A percentile compares a stretch with the other conserved stretches of the same genome.
phyloP scores from a whole-genome alignment of 2,113 vertebrate genomes.

The Hippocampus abdominalis region DNA sequence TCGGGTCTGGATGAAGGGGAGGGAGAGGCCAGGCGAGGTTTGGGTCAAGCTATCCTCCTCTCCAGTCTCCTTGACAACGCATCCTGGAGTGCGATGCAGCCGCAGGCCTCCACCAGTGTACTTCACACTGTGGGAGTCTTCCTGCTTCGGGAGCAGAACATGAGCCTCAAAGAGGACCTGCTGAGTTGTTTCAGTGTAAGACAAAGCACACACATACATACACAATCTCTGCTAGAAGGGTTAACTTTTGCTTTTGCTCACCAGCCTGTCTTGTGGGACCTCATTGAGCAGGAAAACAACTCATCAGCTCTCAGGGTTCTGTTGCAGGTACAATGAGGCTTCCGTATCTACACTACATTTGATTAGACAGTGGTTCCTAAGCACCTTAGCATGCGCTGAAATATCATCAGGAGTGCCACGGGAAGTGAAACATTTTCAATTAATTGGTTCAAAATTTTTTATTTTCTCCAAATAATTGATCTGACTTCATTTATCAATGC shows the following conservation, averaged over 20 bases:
- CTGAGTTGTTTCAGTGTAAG: conserved; percentile 87
- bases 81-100: conserved; percentile 77
- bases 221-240: neutral
- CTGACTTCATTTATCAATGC: neutral
- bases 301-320: conserved; percentile 76
- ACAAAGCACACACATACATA: conserved; percentile 9
- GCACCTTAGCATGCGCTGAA: neutral
- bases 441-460: neutral
- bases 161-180: conserved; percentile 75
- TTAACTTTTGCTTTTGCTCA: conserved; percentile 23
- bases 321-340: conserved; percentile 71
- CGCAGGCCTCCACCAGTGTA: conserved; percentile 74
- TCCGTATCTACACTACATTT: neutral
- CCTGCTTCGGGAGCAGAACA: conserved; percentile 71
- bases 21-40: conserved; percentile 73
- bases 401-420: too few relatives aligned
- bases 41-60: conserved; percentile 84
- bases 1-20: conserved; percentile 72
- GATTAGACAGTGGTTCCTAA: neutral
- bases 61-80: conserved; percentile 85
- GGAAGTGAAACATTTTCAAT: neutral
- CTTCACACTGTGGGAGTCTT: conserved; percentile 79
- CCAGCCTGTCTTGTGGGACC: conserved; percentile 82
- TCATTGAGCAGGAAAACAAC: conserved; percentile 79
- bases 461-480: neutral